These are phyloP conservation scores for Troides aeacus DNA, from an alignment of 2,888 invertebrate genomes.

Conservation along the genomic window DNA sequence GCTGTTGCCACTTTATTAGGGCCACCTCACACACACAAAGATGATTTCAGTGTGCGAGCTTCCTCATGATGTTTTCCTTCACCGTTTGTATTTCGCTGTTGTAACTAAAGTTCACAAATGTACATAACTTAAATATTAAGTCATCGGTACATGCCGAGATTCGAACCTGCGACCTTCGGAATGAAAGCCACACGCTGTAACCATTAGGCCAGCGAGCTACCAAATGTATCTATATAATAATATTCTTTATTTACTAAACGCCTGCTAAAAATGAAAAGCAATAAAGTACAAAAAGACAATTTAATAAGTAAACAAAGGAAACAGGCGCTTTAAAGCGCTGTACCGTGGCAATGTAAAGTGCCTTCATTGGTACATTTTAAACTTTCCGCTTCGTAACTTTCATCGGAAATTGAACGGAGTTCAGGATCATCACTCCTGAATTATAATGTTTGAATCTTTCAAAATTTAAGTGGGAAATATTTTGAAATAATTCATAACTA, in stretches of 20 bases:
- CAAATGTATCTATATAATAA: no score
- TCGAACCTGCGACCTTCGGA: no score
- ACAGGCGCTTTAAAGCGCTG: constrained; percentile 22
- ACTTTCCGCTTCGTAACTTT: constrained; percentile 28
- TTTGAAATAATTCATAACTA: neutral
- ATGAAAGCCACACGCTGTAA: no score
- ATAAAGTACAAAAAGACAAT: constrained; percentile 6
- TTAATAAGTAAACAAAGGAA: constrained; percentile 9
- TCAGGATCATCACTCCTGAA: constrained; percentile 22
- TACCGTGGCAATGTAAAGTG: constrained; percentile 15
- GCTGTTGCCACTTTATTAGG: no score
- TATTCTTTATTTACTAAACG: neutral
- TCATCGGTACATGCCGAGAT: no score
- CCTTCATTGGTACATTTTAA: constrained; percentile 21
- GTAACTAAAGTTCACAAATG: no score
- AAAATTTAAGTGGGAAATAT: neutral
- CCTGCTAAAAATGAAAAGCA: neutral
- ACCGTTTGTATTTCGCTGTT: no score
- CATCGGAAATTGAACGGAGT: constrained; percentile 23
- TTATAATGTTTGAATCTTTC: neutral
- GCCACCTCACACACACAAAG: no score
- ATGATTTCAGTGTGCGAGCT: no score
- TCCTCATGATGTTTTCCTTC: no score
- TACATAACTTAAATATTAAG: no score
- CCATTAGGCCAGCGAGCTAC: no score